Base-by-base conservation (phyloP, 2,113 vertebrate species). In the Oceanodroma tethys region DNA sequence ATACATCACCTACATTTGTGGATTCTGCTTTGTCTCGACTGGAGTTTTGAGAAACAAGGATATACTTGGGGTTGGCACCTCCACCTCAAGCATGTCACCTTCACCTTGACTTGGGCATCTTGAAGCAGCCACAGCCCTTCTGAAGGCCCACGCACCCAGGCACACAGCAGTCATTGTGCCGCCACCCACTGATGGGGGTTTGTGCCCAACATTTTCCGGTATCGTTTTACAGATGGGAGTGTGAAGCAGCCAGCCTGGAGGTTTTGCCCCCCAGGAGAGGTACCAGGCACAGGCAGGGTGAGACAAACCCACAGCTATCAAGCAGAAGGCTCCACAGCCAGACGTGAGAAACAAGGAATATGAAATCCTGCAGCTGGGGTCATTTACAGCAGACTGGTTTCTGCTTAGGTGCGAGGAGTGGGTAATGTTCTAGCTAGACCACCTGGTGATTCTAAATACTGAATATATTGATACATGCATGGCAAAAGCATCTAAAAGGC, bases 121-220 rank as follows among this genome's bases (percentile, higher is more conserved):
- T 48, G 55, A 56, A 62, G 67, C 43, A 73, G 45, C 47, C 47
- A 29, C 9, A 34, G 27, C 19, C 63, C 23, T 82, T 30, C 21
- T 0, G 7, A 65, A 80, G 30, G n/a, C 38, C 8, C 60, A 34
- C 1, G 6, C 2, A 7, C 10, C 3, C 1, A 58, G 15, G 36
- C 17, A 38, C 1, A 2, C 2, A 4, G 36, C 43, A 72, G 50
- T 21, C 45, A n/a, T 34, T 1, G 1, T 36, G 42, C 26, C 19
- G 26, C 42, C 32, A 11, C 32, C 7, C 40, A 17, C 62, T 43
- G 42, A 27, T 0, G 1, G 56, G 56, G 42, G 13, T 23, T 36
- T 29, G 17, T 40, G 43, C 43, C 73, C 17, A 47, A 10, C 22
- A 2, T 60, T 36, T 73, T 32, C 52, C 2, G 11, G 6, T 27